Base-by-base conservation (phyloP, 2,888 invertebrate genomes). In the Nomada fucata region DNA sequence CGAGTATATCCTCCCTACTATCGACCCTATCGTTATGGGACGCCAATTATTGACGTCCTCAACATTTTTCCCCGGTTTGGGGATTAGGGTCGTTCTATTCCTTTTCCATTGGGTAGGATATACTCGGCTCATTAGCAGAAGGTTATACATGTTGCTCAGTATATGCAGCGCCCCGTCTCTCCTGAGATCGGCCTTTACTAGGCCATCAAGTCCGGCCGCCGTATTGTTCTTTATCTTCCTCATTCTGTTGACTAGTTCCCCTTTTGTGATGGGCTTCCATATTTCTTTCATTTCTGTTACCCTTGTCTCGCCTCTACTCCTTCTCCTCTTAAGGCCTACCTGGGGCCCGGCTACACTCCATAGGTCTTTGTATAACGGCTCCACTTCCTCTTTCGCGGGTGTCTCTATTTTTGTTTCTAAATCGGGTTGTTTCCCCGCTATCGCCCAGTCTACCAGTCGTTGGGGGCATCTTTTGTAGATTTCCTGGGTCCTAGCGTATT, bases 221-320 rank as follows among this genome's bases (percentile, higher is more conserved):
- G n/a, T n/a, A n/a, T n/a, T n/a, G n/a, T n/a, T n/a, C n/a, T n/a
- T n/a, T n/a, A n/a, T n/a, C n/a, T n/a, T n/a, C n/a, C n/a, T n/a
- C n/a, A n/a, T n/a, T n/a, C n/a, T n/a, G n/a, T n/a, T n/a, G n/a
- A n/a, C n/a, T n/a, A n/a, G n/a, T n/a, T n/a, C n/a, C n/a, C n/a
- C n/a, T n/a, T n/a, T n/a, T n/a, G n/a, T n/a, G n/a, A n/a, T n/a
- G n/a, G n/a, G n/a, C n/a, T n/a, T n/a, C n/a, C n/a, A n/a, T n/a
- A n/a, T n/a, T n/a, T n/a, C n/a, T n/a, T n/a, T n/a, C n/a, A n/a
- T n/a, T n/a, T n/a, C n/a, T n/a, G n/a, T n/a, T n/a, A n/a, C n/a
- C n/a, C n/a, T n/a, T 23, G 0, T 0, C 0, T 5, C 29, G 29
- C 5, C 5, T 5, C 0, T 1, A 23, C 1, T 23, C 1, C 1